Base-by-base conservation (phyloP, 2,113 vertebrate genomes). In the Gopherus flavomarginatus region DNA sequence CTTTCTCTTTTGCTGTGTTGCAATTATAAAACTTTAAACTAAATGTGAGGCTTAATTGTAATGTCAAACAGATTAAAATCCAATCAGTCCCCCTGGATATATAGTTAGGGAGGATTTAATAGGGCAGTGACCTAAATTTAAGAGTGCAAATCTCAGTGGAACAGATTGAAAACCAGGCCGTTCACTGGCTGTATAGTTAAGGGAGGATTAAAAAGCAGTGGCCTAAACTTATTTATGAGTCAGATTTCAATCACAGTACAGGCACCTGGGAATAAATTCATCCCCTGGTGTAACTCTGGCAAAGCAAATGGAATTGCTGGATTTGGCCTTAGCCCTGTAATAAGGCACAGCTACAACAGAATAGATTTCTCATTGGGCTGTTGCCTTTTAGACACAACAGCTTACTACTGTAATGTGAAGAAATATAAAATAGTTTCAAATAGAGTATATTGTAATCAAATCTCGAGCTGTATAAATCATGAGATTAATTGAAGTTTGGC, bases 81-180 rank as follows among this genome's bases (percentile, higher is more conserved):
- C 96, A 97, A 97, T 97, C 96, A 96, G 81, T 83, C 96, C 81
- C 94, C 94, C 87, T 95, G 93, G 92, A 88, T 97, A 95, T 91
- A 88, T 16, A 56, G 83, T 94, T 95, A 95, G 89, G 81, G 83
- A 90, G 83, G 93, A 96, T 96, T 95, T 97, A 94, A 95, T 90
- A 95, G 96, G 93, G 93, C 95, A 95, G 81, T 96, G 94, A 97
- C 97, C 96, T 95, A 87, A 97, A 96, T 97, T 96, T 94, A 93
- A 83, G 83, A 85, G 49, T 47, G 87, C 1, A 0, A 83, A 89
- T 92, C 95, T 95, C 83, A 95, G 52, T 92, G 86, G 92, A 96
- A 88, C 0, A 0, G 24, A 80, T 83, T 96, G 81, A 96, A 95
- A 96, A 96, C 62, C 84, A 93, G 93, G 93, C 92, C 22, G 14